phyloP scores from a whole-genome alignment of 1,140 invertebrate genomes.

The Yoshiicerus persimilis region DNA sequence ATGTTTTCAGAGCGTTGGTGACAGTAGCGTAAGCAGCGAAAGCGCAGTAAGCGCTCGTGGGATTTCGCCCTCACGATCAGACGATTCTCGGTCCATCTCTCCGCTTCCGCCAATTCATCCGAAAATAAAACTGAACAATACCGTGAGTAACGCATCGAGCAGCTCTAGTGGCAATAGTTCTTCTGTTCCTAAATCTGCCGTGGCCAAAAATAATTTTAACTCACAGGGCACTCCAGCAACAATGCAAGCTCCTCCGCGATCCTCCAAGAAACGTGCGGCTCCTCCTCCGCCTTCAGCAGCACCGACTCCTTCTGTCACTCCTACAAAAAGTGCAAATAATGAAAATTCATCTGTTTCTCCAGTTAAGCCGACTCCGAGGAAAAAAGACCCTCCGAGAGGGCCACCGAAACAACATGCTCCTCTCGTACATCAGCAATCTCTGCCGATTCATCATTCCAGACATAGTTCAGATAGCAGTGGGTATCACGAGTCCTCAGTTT shows the following conservation, averaged over 20 bases:
- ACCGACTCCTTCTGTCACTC: neutral
- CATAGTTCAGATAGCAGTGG: conserved; percentile 76
- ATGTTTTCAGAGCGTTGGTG: conserved; percentile 50
- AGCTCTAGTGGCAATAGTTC: conserved; percentile 42
- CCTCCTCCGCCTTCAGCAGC: conserved; percentile 40
- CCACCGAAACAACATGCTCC: conserved; percentile 7
- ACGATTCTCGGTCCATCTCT: conserved; percentile 52
- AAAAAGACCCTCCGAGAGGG: conserved; percentile 51
- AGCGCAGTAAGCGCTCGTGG: conserved; percentile 55
- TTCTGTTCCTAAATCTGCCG: conserved; percentile 1
- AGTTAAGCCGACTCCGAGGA: conserved; percentile 37
- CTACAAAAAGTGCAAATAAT: neutral
- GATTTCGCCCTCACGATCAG: conserved; percentile 58
- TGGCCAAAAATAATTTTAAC: neutral
- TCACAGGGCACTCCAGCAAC: neutral
- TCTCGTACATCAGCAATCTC: neutral
- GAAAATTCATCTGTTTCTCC: neutral
- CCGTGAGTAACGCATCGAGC: conserved; percentile 41
- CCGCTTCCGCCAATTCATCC: conserved; percentile 53
- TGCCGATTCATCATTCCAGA: conserved; percentile 64
- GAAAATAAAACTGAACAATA: conserved; percentile 43
- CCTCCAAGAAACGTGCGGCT: conserved; percentile 44
- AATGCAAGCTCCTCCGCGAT: conserved; percentile 2
- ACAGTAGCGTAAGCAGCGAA: conserved; percentile 58
- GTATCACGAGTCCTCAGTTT: conserved; percentile 71